These are phyloP conservation scores for Grallaria varia DNA, from an alignment of 2,113 vertebrate species.

Conservation along the genomic window DNA sequence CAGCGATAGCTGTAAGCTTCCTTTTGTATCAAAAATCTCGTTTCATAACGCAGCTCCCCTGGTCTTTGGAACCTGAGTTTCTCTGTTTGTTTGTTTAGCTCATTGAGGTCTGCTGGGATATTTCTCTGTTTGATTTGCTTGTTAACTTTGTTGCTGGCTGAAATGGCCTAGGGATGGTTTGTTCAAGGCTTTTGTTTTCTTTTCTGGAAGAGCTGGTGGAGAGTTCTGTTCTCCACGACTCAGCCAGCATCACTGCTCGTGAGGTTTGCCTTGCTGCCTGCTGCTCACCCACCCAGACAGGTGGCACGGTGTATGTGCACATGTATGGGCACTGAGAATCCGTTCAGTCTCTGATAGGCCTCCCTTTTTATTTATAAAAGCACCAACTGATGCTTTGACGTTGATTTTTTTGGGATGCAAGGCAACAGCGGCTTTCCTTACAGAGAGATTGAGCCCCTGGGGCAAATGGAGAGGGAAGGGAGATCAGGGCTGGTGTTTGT, in stretches of 20 bases:
- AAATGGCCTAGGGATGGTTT: not conserved
- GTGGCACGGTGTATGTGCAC: rapidly evolving
- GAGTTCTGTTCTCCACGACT: not conserved
- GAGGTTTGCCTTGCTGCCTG: not conserved
- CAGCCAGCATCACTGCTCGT: rapidly evolving
- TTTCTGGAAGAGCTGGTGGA: not conserved
- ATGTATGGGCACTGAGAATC: rapidly evolving
- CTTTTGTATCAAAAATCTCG: conserved; percentile 39
- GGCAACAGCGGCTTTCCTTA: not conserved
- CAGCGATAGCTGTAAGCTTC: conserved; percentile 32
- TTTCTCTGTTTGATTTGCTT: conserved; percentile 51
- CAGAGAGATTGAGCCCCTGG: not conserved
- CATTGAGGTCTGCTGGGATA: conserved; percentile 26
- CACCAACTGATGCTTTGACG: not conserved
- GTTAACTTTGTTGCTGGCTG: not conserved
- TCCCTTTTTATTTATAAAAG: not conserved
- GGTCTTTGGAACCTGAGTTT: conserved; percentile 50
- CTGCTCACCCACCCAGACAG: not conserved
- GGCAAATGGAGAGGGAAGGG: not conserved
- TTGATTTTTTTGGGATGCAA: not conserved
- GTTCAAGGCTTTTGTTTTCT: not conserved
- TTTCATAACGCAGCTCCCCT: conserved; percentile 25
- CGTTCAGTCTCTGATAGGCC: rapidly evolving
- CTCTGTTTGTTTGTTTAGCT: conserved; percentile 37
- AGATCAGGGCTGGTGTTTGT: not conserved